Evolutionary conservation across 2,888 invertebrate genomes (phyloP).

Genomic region (Plusia festucae): DNA sequence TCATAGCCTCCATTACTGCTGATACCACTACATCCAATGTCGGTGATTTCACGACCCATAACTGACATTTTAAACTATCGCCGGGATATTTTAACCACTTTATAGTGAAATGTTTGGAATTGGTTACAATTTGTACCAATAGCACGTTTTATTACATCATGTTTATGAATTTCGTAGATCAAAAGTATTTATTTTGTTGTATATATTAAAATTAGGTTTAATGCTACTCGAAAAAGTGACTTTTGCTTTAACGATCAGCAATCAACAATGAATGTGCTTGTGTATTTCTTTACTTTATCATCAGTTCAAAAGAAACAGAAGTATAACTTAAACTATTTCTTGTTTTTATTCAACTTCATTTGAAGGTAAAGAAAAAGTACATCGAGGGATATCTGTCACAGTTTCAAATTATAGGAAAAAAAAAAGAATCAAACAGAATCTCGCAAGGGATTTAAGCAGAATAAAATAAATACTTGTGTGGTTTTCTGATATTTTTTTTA

Average conservation of each 20-base stretch:
- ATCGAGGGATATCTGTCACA: conserved; percentile 1
- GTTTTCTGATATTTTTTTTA: not conserved
- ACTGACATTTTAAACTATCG: conserved; percentile 48
- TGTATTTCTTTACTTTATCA: too few species aligned
- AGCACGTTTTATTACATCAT: conserved; percentile 6
- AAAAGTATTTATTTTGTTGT: not conserved
- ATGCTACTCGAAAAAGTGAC: not conserved
- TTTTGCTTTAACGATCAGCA: too few species aligned
- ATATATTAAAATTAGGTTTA: not conserved
- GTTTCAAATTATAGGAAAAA: not conserved
- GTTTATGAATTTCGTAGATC: not conserved
- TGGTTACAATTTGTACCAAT: conserved; percentile 27
- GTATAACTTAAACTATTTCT: too few species aligned
- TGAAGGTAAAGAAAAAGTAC: too few species aligned
- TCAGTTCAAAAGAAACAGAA: too few species aligned
- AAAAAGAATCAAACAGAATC: not conserved
- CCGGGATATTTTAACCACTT: conserved; percentile 35
- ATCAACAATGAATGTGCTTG: too few species aligned
- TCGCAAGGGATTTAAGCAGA: not conserved
- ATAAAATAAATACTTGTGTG: not conserved
- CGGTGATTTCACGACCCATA: conserved; percentile 43
- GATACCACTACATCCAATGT: conserved; percentile 29
- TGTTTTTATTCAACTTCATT: too few species aligned
- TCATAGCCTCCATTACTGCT: conserved; percentile 37
- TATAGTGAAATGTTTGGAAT: conserved; percentile 28